Evolutionary conservation across 2,797 vertebrate species (phyloP), one percentile per base, ranked within the genome.

Genomic region (Hafferia zeledoni): DNA sequence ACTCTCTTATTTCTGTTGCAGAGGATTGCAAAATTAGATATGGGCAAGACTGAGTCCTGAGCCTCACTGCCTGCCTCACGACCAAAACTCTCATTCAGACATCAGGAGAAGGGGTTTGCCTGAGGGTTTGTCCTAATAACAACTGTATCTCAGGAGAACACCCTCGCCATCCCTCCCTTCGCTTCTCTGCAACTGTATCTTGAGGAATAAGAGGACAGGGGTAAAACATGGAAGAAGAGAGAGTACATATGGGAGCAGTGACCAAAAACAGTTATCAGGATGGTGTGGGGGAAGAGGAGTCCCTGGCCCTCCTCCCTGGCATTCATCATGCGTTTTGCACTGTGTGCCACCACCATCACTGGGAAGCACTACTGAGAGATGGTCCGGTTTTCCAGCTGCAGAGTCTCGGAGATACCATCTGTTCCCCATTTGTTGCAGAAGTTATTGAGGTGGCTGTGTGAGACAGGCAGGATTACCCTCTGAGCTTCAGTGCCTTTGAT

Each of bases 291-390:
- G n/a, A 75, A 65, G 65, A 50, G 44, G 46, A 61, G 69, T 65
- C 67, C 43, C 65, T 50, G 71, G 31, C 57, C 30, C 43, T 56
- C 9, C 23, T 80, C 44, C 35, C 44, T 57, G 35, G 27, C 0
- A 0, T n/a, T 24, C 1, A 0, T n/a, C 46, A 2, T 1, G 2
- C 23, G 2, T 59, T 89, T 67, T 50, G 9, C 49, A 10, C 46
- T 7, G 22, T 8, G 6, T 68, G 3, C 43, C 76, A 55, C 56
- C 60, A 20, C 49, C 56, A 10, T 47, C 83, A 61, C 68, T 33
- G 43, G 87, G n/a, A 81, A 75, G 41, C 63, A 65, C n/a, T 13
- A 0, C 13, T 16, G 59, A 56, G 82, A 75, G 22, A 18, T 3
- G 19, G 89, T 60, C 89, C 3, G 0, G 30, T 69, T 55, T 72